These are phyloP conservation scores for Agrochola lychnidis DNA, from an alignment of 2,888 invertebrate species.

Conservation along the genomic window DNA sequence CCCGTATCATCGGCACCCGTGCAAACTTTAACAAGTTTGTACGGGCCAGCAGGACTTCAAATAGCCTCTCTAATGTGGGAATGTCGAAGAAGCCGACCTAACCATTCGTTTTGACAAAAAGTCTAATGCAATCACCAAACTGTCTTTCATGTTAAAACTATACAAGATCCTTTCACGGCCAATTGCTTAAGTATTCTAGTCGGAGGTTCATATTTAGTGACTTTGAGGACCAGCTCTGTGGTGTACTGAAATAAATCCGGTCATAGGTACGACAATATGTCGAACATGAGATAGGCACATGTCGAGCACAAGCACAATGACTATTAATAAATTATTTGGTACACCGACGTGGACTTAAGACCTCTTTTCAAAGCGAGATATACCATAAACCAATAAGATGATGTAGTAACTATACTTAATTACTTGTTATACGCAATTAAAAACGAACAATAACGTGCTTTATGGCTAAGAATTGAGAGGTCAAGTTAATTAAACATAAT, in stretches of 20 bases:
- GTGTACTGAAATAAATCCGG: neutral
- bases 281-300: neutral
- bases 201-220: neutral
- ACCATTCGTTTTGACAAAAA: neutral
- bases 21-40: neutral
- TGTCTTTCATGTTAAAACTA: neutral
- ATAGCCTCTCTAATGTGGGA: neutral
- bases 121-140: constrained; percentile 8
- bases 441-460: constrained; percentile 28
- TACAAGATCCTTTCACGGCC: neutral
- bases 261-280: neutral
- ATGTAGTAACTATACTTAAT: constrained; percentile 21
- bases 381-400: constrained; percentile 8
- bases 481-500: constrained; percentile 43
- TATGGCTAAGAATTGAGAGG: constrained; percentile 30
- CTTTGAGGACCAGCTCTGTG: neutral
- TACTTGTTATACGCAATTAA: constrained; percentile 29
- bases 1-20: neutral
- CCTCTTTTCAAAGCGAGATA: neutral
- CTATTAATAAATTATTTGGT: neutral
- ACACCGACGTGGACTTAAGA: neutral
- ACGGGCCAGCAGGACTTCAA: neutral
- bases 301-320: neutral
- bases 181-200: neutral
- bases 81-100: neutral